These are phyloP conservation scores for Typhlichthys eigenmanni DNA, from an alignment of 2,797 vertebrate species.

Conservation along the genomic window DNA sequence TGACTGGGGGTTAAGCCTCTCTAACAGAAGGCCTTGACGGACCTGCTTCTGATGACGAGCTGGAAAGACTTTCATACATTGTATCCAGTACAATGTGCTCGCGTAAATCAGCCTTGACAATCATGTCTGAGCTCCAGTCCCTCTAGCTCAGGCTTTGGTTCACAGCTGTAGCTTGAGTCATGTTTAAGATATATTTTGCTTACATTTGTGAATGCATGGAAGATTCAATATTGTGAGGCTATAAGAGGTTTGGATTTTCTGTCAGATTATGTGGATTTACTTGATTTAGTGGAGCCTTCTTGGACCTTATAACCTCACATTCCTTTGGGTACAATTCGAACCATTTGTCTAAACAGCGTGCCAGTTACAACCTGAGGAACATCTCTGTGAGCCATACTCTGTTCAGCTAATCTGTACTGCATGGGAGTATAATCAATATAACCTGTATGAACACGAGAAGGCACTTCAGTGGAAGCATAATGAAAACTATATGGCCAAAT, in stretches of 20 bases:
- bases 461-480: neutral
- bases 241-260: slow-evolving; percentile 19
- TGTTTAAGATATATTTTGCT: slow-evolving; percentile 15
- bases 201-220: slow-evolving; percentile 15
- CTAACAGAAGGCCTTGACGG: slow-evolving; percentile 65
- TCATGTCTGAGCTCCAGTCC: slow-evolving; percentile 70
- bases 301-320: slow-evolving; percentile 44
- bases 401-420: neutral
- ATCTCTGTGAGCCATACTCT: slow-evolving; percentile 6
- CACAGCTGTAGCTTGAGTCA: slow-evolving; percentile 25
- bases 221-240: slow-evolving; percentile 20
- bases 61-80: slow-evolving; percentile 60
- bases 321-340: slow-evolving; percentile 40
- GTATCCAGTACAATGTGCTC: slow-evolving; percentile 48
- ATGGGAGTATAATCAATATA: neutral
- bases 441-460: neutral
- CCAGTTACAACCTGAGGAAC: slow-evolving; percentile 18
- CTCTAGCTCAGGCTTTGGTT: slow-evolving; percentile 34
- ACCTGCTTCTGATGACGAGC: slow-evolving; percentile 66
- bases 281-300: slow-evolving; percentile 15
- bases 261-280: slow-evolving; percentile 28
- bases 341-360: slow-evolving; percentile 34
- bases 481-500: neutral
- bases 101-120: slow-evolving; percentile 70
- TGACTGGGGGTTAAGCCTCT: slow-evolving; percentile 54